Percentiles rank a stretch among this genome's conserved stretches.
Conservation (phyloP, 2,888 invertebrate species). For the Ormia ochracea region DNA sequence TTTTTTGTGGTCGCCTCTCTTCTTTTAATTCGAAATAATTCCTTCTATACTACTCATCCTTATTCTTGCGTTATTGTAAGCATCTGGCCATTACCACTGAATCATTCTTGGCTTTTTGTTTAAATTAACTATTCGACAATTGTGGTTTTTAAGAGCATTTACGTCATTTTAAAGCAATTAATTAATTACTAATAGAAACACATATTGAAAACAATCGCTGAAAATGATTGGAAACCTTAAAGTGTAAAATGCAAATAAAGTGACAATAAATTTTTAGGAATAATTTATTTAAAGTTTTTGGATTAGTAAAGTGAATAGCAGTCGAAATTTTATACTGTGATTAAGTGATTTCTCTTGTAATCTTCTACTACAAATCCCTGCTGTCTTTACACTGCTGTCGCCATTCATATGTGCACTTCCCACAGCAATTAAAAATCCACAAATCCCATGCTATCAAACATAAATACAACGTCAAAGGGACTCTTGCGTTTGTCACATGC, state of each 20-base stretch:
- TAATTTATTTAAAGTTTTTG: too few species aligned
- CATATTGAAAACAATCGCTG: too few species aligned
- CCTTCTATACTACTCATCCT: background rate
- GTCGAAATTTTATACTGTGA: too few species aligned
- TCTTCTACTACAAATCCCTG: too few species aligned
- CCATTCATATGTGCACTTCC: conserved; percentile 75
- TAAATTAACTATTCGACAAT: conserved; percentile 2
- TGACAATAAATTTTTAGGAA: too few species aligned
- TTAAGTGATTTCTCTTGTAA: too few species aligned
- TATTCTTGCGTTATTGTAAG: background rate
- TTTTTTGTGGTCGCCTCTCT: background rate
- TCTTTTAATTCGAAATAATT: background rate
- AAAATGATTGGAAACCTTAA: too few species aligned
- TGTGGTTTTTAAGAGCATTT: conserved; percentile 32
- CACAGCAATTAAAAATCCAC: conserved; percentile 76
- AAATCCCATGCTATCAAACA: conserved; percentile 39
- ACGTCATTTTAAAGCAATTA: conserved; percentile 6
- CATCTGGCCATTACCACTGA: background rate
- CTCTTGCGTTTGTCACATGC: background rate
- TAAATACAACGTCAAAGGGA: conserved; percentile 24
- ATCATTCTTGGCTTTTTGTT: conserved; percentile 17
- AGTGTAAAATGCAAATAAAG: too few species aligned
- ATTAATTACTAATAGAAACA: too few species aligned
- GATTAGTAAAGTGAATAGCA: too few species aligned
- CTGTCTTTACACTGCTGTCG: conserved; percentile 47